These are phyloP conservation scores for Pristionchus japonicus DNA, from an alignment of 2,888 invertebrate genomes.

Conservation along the genomic window DNA sequence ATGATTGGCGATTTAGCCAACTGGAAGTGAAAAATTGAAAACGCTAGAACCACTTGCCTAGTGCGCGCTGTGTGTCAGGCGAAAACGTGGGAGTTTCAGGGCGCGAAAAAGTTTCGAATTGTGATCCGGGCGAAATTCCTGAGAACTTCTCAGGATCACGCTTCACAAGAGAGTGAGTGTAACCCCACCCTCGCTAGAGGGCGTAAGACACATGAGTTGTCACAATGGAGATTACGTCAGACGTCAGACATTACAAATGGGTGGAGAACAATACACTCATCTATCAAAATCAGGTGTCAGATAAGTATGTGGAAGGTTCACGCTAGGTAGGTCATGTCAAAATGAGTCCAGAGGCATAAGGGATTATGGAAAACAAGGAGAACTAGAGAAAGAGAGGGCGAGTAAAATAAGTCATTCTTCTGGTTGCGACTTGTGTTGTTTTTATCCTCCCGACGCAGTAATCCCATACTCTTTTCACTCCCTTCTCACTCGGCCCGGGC, in stretches of 20 bases:
- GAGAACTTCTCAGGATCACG: neutral
- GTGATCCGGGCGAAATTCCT: neutral
- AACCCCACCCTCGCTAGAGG: neutral
- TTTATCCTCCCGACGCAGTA: slow-evolving; percentile 1
- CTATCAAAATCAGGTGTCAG: too few relatives aligned
- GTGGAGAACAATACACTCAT: too few relatives aligned
- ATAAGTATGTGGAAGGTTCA: too few relatives aligned
- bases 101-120: neutral
- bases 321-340: too few relatives aligned
- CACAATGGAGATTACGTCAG: too few relatives aligned
- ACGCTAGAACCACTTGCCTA: too few relatives aligned
- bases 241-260: too few relatives aligned
- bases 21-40: too few relatives aligned
- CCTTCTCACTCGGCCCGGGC: neutral
- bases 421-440: slow-evolving; percentile 27
- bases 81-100: neutral
- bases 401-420: neutral
- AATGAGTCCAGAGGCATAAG: too few relatives aligned
- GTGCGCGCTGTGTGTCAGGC: neutral
- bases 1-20: too few relatives aligned
- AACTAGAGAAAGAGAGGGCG: neutral
- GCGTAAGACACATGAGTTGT: too few relatives aligned
- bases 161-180: neutral
- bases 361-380: neutral
- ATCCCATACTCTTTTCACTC: neutral